These are phyloP conservation scores for Malthinus seriepunctatus DNA, from an alignment of 2,888 invertebrate genomes.

Conservation along the genomic window DNA sequence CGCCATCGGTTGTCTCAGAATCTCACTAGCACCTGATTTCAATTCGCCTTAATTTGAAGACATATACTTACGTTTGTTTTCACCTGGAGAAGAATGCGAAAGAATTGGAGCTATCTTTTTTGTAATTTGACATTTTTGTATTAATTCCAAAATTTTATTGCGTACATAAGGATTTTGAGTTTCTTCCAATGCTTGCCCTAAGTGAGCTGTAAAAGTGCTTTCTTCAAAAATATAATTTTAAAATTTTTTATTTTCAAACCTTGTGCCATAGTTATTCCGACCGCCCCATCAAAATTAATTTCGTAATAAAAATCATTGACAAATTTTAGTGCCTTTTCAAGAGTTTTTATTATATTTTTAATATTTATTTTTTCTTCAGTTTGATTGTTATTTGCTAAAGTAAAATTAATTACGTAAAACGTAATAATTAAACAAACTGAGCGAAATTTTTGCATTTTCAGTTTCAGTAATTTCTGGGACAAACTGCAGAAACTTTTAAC, in stretches of 20 bases:
- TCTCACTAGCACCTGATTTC: no score
- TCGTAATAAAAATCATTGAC: slow-evolving; percentile 44
- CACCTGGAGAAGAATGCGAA: slow-evolving; percentile 33
- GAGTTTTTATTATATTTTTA: slow-evolving; percentile 16
- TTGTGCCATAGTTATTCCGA: slow-evolving; percentile 50
- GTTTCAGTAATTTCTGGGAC: no score
- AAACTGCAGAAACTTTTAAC: no score
- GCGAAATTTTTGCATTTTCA: no score
- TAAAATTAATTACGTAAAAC: neutral
- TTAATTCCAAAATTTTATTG: slow-evolving; percentile 20
- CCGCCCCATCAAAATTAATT: slow-evolving; percentile 51
- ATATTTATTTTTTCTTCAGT: slow-evolving; percentile 2
- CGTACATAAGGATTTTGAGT: neutral
- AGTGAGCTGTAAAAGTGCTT: slow-evolving; percentile 29
- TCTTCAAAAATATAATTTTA: neutral
- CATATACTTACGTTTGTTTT: slow-evolving; percentile 36
- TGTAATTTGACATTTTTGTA: slow-evolving; percentile 28
- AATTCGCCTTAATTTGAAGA: neutral
- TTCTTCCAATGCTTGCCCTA: slow-evolving; percentile 22
- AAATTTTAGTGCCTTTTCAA: slow-evolving; percentile 45
- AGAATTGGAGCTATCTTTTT: slow-evolving; percentile 29
- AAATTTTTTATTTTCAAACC: slow-evolving; percentile 38
- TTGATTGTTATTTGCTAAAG: neutral
- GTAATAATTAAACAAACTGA: no score
- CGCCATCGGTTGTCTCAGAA: no score